Evolutionary conservation across 37 sponge, comb jelly and placozoan genomes (phyloP), one percentile per base, ranked within the genome.

Genomic region (Cliona cf. orientalis): DNA sequence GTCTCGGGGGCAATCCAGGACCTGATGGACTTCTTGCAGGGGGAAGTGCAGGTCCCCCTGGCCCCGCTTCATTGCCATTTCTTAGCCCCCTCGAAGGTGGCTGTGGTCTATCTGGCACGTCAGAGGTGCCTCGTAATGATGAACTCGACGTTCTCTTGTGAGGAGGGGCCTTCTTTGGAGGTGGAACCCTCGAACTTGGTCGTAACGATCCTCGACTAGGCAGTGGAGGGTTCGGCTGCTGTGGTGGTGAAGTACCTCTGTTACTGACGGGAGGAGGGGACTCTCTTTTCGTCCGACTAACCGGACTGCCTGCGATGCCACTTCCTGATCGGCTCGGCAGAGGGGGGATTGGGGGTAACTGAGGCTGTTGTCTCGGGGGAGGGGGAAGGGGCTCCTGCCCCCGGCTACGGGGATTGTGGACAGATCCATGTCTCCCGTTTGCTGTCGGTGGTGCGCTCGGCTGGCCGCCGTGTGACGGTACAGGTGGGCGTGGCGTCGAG

Each of bases 1-100:
- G 67, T 25, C 59, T 42, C 66, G 53, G 80, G 33, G 79, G 86
- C 33, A 40, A 74, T 22, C 39, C 34, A 46, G 80, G 84, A 21
- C 38, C 64, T 17, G 53, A 29, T 31, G 59, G 32, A 23, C 33
- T 39, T 49, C 49, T 6, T 28, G 59, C 36, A 60, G 2, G 46
- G 21, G 77, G 60, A 60, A 49, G 61, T 5, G 44, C 66, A 42
- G 66, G 60, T 22, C 5, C 42, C 1, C 66, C 39, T 26, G 25
- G 3, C 39, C 63, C 63, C 2, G 53, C 67, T 19, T 23, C 71
- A 22, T 28, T 23, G 14, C 36, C 58, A 2, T n/a, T n/a, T n/a
- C n/a, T n/a, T n/a, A n/a, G n/a, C n/a, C n/a, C n/a, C n/a, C n/a
- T n/a, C n/a, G n/a, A n/a, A n/a, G n/a, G n/a, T n/a, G n/a, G n/a